Evolutionary conservation across 2,888 invertebrate species (phyloP), one percentile per base, ranked within the genome.

Genomic region (Incurvaria masculella): DNA sequence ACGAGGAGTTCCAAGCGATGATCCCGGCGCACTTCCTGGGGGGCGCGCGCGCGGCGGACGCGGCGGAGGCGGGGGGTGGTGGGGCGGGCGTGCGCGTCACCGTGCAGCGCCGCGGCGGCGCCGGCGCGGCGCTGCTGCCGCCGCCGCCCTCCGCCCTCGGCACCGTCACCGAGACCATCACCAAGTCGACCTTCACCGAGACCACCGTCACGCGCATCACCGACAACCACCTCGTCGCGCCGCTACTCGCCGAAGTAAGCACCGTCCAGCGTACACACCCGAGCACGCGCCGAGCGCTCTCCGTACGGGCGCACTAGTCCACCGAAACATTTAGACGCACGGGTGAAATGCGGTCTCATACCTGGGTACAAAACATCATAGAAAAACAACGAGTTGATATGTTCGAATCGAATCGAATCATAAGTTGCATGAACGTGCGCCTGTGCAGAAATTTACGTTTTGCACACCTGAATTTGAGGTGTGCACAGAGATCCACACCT

Each of bases 1-100:
- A 87, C 83, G 92, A 91, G 82, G 92, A 94, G 81, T 94, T 93
- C 84, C 91, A 92, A 86, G 91, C 93, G 80, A 91, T 94, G 92
- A 93, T 93, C 64, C 93, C 94, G 63, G 87, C 91, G 67, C 93
- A 91, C 80, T 94, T 93, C 86, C 86, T 91, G 58, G 72, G 71
- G 57, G 72, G 66, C 47, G 70, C 63, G 58, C 68, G 68, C 64
- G 64, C 64, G 26, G 49, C 59, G 64, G 68, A 62, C 59, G 61
- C 65, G 60, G 62, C 56, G 58, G 51, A 56, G 48, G 60, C 51
- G 53, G 63, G 66, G 39, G 68, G 66, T 58, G 75, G 65, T 59
- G 65, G 68, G 54, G 66, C 67, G 56, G 82, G 83, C 57, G 91
- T 93, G 58, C 89, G 91, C 52, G 91, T 94, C 61, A 93, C 92